phyloP scores from a whole-genome alignment of 2,113 vertebrate species.

The Ranitomeya imitator region DNA sequence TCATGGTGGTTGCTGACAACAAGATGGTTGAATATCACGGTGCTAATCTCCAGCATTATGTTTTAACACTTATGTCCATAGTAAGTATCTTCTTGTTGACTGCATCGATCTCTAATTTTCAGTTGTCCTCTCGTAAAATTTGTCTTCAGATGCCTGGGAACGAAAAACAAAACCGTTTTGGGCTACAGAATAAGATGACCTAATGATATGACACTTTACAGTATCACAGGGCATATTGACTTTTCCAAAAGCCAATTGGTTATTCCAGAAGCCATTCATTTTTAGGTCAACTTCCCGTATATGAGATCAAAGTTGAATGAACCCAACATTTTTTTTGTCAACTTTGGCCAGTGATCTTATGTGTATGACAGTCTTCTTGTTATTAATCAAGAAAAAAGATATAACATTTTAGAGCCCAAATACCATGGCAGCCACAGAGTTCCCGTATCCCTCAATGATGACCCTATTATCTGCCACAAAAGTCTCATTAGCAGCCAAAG shows the following conservation, averaged over 20 bases:
- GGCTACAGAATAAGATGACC: not conserved
- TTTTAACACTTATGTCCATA: conserved; percentile 96
- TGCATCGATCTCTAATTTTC: not conserved
- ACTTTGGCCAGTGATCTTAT: not conserved
- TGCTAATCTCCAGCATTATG: conserved; percentile 94
- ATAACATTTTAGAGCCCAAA: not conserved
- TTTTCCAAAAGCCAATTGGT: not conserved
- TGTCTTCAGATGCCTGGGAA: not conserved
- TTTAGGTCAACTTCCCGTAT: not conserved
- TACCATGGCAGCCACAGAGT: not conserved
- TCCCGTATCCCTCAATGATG: not conserved
- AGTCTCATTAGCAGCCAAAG: not conserved
- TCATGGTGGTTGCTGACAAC: conserved; percentile 96
- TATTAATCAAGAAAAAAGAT: not conserved
- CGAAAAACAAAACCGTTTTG: not conserved
- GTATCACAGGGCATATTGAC: not conserved
- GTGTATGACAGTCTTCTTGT: not conserved
- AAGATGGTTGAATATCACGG: conserved; percentile 95
- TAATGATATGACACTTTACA: not conserved
- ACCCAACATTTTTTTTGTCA: not conserved
- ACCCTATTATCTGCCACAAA: not conserved
- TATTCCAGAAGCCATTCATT: not conserved
- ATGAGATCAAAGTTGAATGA: not conserved
- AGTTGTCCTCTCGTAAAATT: not conserved
- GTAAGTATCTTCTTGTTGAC: conserved; percentile 78